These are phyloP conservation scores for Aphelenchoides bicaudatus DNA, from an alignment of 2,888 invertebrate species.

Conservation along the genomic window DNA sequence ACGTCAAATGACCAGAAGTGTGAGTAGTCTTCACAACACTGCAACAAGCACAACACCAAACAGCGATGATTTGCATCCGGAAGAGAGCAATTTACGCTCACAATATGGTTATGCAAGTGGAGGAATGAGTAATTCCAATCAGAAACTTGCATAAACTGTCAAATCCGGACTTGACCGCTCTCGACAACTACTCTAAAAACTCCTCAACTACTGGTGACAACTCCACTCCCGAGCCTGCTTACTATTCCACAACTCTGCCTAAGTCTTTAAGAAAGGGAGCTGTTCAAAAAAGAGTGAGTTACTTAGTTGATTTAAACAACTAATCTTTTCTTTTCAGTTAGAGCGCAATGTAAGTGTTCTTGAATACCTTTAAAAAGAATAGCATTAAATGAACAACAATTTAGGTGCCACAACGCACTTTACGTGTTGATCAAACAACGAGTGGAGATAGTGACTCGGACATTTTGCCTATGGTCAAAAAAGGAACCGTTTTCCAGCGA, in stretches of 20 bases:
- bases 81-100: slow-evolving; percentile 26
- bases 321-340: slow-evolving; percentile 16
- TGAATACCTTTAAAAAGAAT: too few relatives aligned
- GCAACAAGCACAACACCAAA: slow-evolving; percentile 13
- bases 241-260: slow-evolving; percentile 34
- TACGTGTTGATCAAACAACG: slow-evolving; percentile 26
- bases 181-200: slow-evolving; percentile 20
- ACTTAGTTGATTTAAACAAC: not conserved
- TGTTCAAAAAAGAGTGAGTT: slow-evolving; percentile 41
- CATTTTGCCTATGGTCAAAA: not conserved
- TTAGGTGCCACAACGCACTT: too few relatives aligned
- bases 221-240: slow-evolving; percentile 14
- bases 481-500: slow-evolving; percentile 3
- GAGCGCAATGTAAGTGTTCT: slow-evolving; percentile 19
- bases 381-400: too few relatives aligned
- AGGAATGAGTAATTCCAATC: slow-evolving; percentile 21
- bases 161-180: slow-evolving; percentile 36
- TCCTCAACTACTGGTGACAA: slow-evolving; percentile 24
- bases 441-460: slow-evolving; percentile 30
- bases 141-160: slow-evolving; percentile 22
- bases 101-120: slow-evolving; percentile 26
- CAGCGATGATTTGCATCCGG: slow-evolving; percentile 23
- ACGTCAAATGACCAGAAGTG: slow-evolving; percentile 38
- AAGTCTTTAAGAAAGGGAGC: slow-evolving; percentile 39
- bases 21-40: slow-evolving; percentile 31